These are phyloP conservation scores for Rhagoletis pomonella DNA, from an alignment of 1,140 invertebrate species.

Conservation along the genomic window DNA sequence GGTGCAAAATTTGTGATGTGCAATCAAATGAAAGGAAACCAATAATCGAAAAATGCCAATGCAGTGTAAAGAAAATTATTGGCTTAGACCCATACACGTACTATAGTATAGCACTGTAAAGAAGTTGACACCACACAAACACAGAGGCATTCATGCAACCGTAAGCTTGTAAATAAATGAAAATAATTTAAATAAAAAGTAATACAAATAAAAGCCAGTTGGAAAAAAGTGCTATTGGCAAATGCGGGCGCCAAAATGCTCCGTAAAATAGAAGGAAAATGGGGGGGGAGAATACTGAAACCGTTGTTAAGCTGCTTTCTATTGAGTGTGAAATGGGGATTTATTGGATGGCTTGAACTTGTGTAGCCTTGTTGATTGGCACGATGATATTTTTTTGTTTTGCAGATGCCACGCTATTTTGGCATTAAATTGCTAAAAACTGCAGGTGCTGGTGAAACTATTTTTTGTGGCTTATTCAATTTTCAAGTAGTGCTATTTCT, in stretches of 20 bases:
- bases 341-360: constrained; percentile 64
- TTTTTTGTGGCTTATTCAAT: constrained; percentile 1
- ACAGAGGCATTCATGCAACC: not conserved
- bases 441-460: not conserved
- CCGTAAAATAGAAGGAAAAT: not conserved
- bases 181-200: not conserved
- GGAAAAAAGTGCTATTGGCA: not conserved
- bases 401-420: constrained; percentile 52
- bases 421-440: constrained; percentile 64
- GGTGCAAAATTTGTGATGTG: constrained; percentile 71
- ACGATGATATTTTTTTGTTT: not conserved
- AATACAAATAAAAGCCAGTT: not conserved
- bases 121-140: not conserved
- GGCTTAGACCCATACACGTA: not conserved
- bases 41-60: constrained; percentile 74
- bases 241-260: not conserved
- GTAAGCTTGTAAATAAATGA: not conserved
- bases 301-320: not conserved
- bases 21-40: constrained; percentile 73
- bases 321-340: constrained; percentile 61
- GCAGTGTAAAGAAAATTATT: constrained; percentile 61
- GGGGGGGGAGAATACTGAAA: not conserved
- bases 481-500: not conserved
- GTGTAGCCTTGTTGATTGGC: constrained; percentile 24
- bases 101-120: not conserved